Evolutionary conservation across 2,113 vertebrate genomes (phyloP), one percentile per base, ranked within the genome.

Genomic region (Peromyscus californicus): DNA sequence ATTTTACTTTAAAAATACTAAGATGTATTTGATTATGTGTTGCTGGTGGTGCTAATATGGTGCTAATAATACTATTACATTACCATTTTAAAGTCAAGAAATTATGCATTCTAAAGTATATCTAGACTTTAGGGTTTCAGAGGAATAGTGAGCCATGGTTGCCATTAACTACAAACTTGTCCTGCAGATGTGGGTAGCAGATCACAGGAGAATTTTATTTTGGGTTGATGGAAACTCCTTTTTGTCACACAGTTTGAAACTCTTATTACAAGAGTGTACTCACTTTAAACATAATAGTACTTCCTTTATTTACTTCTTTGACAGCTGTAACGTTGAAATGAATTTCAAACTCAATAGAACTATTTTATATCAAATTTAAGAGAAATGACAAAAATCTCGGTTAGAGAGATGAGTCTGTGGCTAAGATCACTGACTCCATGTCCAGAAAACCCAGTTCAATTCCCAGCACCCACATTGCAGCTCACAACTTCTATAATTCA

Each of bases 271-370:
- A 88, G 36, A 88, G 2, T 83, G 26, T 90, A 70, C 94, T 95
- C 88, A 85, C 82, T 90, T 91, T 80, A 54, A 42, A 92, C 95
- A 72, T 80, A 85, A 94, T 1, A 95, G 10, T 15, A 91, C 61
- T 82, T 92, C 12, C 33, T 78, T 95, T 96, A 91, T 78, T 95
- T 96, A 93, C 45, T 93, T 76, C 82, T 80, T 92, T 74, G 54
- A 92, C 51, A 95, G 72, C 31, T 95, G 0, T 79, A 79, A 84
- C 92, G 80, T 11, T 95, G 51, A 94, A 90, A 90, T 92, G 42
- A 45, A 69, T 89, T 96, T 95, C 39, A 97, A 78, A 79, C 86
- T 94, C 51, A 93, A 0, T 82, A 88, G 69, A 91, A 80, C 63
- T 94, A 42, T 88, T 88, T 91, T 86, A 88, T 19, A 48, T 92